Base-by-base conservation (phyloP, 2,113 vertebrate genomes). In the Etheostoma spectabile region DNA sequence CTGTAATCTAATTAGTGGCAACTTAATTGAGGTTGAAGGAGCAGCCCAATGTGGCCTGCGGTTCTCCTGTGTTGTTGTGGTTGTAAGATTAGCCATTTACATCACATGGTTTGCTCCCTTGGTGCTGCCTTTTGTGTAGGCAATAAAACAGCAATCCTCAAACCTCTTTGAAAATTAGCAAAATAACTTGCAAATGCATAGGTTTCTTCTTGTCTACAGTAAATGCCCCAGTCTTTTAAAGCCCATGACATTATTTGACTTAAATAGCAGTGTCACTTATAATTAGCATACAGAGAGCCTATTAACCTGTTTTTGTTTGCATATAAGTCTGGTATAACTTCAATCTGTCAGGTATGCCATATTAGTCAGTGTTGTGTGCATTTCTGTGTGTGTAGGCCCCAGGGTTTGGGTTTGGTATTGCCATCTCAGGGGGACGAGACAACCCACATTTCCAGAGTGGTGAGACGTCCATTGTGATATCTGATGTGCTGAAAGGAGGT, bases 391-490 rank as follows among this genome's bases (percentile, higher is more conserved):
- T 68, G 13, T 67, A 99, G 98, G 98, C 98, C 45, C 94, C 98
- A 85, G 98, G 98, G 61, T 99, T 99, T 94, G 98, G 98, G 55
- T 99, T 99, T 95, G 98, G 98, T 80, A 99, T 99, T 68, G 98
- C 98, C 78, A 99, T 99, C 94, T 99, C 98, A 77, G 98, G 98
- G 86, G 98, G 98, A 80, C 96, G 97, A 94, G 98, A 99, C 92
- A 99, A 99, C 89, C 98, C 98, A 79, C 98, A 99, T 92, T 99
- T 99, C 91, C 98, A 99, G 94, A 99, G 98, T 42, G 98, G 98
- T 19, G 98, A 99, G 91, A 99, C 98, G 0, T 99, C 98, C 13
- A 99, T 99, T 76, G 98, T 99, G 48, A 99, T 99, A 92, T 99
- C 98, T 52, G 98, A 99, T 88, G 98, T 99, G 74, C 94, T 99